Evolutionary conservation across 1,140 invertebrate species (phyloP).

Genomic region (Bombyx mandarina): DNA sequence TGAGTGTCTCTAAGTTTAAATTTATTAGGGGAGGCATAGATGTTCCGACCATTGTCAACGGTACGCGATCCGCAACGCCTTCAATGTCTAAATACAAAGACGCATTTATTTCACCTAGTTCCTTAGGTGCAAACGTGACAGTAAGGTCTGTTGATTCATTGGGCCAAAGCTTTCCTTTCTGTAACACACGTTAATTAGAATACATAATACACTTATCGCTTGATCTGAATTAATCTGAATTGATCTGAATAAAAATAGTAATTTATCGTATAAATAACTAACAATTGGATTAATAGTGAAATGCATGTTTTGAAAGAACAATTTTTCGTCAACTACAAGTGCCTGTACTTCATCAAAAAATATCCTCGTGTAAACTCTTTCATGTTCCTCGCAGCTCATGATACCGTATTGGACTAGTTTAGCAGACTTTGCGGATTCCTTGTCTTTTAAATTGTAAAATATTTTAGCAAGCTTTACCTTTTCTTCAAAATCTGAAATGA

Average conservation of each 20-base stretch:
- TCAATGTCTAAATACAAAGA: slow-evolving; percentile 53
- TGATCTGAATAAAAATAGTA: not conserved
- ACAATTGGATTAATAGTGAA: slow-evolving; percentile 51
- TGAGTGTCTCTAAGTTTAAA: slow-evolving; percentile 52
- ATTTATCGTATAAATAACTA: slow-evolving; percentile 17
- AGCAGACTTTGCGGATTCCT: slow-evolving; percentile 38
- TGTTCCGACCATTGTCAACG: slow-evolving; percentile 42
- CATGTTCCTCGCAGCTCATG: slow-evolving; percentile 50
- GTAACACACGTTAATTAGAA: slow-evolving; percentile 12
- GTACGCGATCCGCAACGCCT: slow-evolving; percentile 36
- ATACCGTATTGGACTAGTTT: slow-evolving; percentile 54
- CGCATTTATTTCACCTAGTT: slow-evolving; percentile 46
- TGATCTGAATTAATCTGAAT: no score
- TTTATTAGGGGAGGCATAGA: slow-evolving; percentile 47
- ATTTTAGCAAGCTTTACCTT: slow-evolving; percentile 53
- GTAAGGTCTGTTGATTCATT: slow-evolving; percentile 50
- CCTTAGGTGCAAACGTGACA: slow-evolving; percentile 50
- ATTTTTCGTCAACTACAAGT: slow-evolving; percentile 43
- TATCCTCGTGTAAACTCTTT: slow-evolving; percentile 54
- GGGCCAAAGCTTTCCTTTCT: slow-evolving; percentile 55
- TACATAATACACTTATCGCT: slow-evolving; percentile 1
- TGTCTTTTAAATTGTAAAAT: slow-evolving; percentile 49
- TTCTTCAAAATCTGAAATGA: slow-evolving; percentile 48
- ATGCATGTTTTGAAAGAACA: slow-evolving; percentile 45
- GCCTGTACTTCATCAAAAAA: slow-evolving; percentile 56